Percentiles rank a stretch among this genome's conserved stretches.
These are phyloP conservation scores for Drosophila athabasca DNA, from an alignment of 1,140 invertebrate species.

Conservation along the genomic window DNA sequence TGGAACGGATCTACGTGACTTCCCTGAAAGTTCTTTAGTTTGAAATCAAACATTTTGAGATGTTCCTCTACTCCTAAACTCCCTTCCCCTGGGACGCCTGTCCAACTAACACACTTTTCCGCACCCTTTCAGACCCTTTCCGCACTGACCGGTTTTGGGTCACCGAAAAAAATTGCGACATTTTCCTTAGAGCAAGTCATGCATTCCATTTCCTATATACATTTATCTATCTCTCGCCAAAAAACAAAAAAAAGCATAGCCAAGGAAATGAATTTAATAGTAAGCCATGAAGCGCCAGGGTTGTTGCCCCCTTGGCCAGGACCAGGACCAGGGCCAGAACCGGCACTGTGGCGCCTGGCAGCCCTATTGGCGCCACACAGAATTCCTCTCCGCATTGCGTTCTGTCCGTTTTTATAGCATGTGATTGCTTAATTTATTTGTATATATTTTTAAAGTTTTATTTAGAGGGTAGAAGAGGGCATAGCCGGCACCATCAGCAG, in stretches of 20 bases:
- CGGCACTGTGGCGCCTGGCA: constrained; percentile 60
- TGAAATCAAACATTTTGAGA: not conserved
- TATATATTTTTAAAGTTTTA: constrained; percentile 33
- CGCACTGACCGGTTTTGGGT: constrained; percentile 33
- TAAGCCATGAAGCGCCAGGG: constrained; percentile 62
- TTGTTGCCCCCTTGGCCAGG: constrained; percentile 53
- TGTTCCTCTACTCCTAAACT: not conserved
- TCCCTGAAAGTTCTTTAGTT: not conserved
- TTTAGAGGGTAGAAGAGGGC: constrained; percentile 12
- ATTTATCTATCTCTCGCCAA: constrained; percentile 61
- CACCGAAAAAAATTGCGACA: constrained; percentile 44
- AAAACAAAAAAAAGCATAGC: constrained; percentile 26
- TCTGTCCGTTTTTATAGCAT: constrained; percentile 55
- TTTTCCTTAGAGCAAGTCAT: constrained; percentile 63
- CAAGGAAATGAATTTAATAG: constrained; percentile 59
- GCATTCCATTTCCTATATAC: constrained; percentile 69
- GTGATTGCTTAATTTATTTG: constrained; percentile 76
- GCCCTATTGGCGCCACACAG: constrained; percentile 59
- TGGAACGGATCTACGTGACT: constrained; percentile 37
- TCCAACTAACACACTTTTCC: constrained; percentile 49
- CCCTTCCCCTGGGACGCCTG: constrained; percentile 27
- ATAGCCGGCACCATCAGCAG: not conserved
- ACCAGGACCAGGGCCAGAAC: constrained; percentile 17
- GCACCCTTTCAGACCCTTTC: constrained; percentile 22
- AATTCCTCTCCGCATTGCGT: constrained; percentile 67